A percentile compares a stretch with the other conserved stretches of the same genome.
Conservation (phyloP, 1,140 invertebrate species). For the Aphelinus atriplicis region DNA sequence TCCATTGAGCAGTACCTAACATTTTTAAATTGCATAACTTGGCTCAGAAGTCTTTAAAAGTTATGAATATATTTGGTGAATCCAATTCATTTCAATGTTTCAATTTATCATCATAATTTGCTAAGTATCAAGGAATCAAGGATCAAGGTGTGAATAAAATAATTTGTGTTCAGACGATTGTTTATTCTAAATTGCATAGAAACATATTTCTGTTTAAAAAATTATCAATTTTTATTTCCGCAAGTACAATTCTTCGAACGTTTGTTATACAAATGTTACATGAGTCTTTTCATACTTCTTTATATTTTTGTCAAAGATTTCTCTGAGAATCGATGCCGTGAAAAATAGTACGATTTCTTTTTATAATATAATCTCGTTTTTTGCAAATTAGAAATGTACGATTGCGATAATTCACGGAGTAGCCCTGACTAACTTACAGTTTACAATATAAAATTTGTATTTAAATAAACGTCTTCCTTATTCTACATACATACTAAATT, state of each 20-base stretch:
- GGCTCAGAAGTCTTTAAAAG: no score
- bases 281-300: constrained; percentile 39
- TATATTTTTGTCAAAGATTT: constrained; percentile 35
- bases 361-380: background rate
- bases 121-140: no score
- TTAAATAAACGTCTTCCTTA: constrained; percentile 57
- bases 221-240: constrained; percentile 32
- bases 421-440: constrained; percentile 33
- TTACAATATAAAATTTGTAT: constrained; percentile 56
- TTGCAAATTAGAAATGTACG: constrained; percentile 39
- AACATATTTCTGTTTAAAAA: constrained; percentile 35
- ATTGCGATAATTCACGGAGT: constrained; percentile 27
- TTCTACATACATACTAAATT: constrained; percentile 45
- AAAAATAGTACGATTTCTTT: constrained; percentile 36
- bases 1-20: no score
- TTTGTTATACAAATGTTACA: constrained; percentile 29
- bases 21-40: no score
- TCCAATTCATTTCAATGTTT: no score
- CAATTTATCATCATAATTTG: no score
- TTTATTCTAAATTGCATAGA: constrained; percentile 39
- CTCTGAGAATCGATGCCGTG: background rate
- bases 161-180: constrained; percentile 22
- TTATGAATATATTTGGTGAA: no score
- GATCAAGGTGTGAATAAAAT: no score
- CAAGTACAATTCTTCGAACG: constrained; percentile 26